A percentile compares a stretch with the other conserved stretches of the same genome.
Conservation (phyloP, 2,797 vertebrate species). For the Sarcophilus harrisii region DNA sequence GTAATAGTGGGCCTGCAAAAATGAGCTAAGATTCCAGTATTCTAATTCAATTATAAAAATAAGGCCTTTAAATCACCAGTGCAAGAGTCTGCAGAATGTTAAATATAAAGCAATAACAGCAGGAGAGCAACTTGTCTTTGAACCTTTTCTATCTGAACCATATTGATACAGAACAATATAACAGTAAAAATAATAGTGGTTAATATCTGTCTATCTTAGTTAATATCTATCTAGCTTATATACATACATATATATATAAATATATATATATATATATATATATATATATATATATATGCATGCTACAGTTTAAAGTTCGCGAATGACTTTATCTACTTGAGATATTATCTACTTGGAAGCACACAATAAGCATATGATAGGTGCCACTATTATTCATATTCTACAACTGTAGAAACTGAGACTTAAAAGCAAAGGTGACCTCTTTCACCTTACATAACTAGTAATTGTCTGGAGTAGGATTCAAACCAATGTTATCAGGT, state of each 20-base stretch:
- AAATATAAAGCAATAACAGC: neutral
- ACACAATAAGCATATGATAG: neutral
- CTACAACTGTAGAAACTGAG: neutral
- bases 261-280: no score
- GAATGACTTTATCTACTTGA: neutral
- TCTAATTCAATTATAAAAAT: neutral
- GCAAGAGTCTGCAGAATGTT: neutral
- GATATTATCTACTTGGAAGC: neutral
- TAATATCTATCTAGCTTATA: no score
- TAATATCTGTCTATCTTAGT: neutral
- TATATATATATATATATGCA: no score
- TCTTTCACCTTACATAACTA: neutral
- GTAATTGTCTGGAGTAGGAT: neutral
- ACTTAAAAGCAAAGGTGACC: neutral
- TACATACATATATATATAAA: no score
- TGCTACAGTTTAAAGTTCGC: neutral
- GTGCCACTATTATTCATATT: neutral
- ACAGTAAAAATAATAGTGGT: neutral
- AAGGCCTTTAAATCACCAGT: neutral
- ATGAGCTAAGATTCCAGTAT: neutral
- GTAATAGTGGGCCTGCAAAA: neutral
- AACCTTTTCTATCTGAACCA: neutral
- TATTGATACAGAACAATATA: neutral
- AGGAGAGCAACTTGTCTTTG: neutral
- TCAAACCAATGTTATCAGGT: neutral